Percentiles rank a stretch among this genome's conserved stretches.
These are phyloP conservation scores for Cryptotis parvus DNA, from an alignment of 2,113 vertebrate species.

Conservation along the genomic window DNA sequence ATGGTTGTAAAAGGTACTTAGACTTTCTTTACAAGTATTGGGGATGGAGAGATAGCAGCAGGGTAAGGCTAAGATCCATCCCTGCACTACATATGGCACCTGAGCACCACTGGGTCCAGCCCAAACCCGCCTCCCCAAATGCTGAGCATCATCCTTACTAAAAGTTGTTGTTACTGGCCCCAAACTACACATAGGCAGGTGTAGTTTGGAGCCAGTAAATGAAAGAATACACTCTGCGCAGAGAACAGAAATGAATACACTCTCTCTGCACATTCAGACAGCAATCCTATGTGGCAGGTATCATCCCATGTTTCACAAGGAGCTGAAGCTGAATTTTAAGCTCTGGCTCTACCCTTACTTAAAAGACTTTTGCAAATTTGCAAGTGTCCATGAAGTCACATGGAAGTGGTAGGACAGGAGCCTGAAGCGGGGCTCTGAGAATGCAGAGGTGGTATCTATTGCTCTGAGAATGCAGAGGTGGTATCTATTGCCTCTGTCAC, in stretches of 20 bases:
- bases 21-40: not conserved
- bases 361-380: not conserved
- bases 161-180: not conserved
- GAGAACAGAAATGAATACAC: not conserved
- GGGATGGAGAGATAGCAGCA: too few species aligned
- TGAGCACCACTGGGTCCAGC: too few species aligned
- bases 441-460: not conserved
- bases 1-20: not conserved
- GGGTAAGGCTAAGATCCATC: too few species aligned
- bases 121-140: not conserved
- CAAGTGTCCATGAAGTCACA: not conserved
- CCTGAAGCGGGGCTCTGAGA: not conserved
- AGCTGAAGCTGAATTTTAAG: not conserved
- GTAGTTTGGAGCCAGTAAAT: too few species aligned
- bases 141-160: not conserved
- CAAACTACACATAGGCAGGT: not conserved
- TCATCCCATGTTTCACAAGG: constrained; percentile 7
- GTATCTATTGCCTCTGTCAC: not conserved
- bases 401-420: not conserved
- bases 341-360: not conserved
- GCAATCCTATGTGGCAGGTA: not conserved
- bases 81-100: too few species aligned
- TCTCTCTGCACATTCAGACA: not conserved
- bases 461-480: not conserved
- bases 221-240: too few species aligned